Percentiles rank a stretch among this genome's conserved stretches.
Evolutionary conservation across 2,888 invertebrate species (phyloP).

Genomic region (Drosophila leonis): DNA sequence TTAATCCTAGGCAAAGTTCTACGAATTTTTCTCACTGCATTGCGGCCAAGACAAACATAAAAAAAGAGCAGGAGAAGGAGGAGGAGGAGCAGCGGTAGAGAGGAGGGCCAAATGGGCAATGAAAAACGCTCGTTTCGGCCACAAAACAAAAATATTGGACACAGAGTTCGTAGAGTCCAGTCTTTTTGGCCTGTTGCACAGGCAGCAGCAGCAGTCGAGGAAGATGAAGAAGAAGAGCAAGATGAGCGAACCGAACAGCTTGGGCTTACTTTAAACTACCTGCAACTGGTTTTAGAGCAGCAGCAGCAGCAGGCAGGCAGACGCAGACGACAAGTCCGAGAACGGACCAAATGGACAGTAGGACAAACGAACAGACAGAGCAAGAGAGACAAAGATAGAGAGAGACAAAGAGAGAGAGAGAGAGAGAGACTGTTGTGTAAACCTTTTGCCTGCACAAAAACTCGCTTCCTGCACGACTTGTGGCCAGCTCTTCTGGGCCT

Average conservation of each 20-base stretch:
- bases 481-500: slow-evolving; percentile 47
- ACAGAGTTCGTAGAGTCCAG: slow-evolving; percentile 42
- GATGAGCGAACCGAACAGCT: slow-evolving; percentile 64
- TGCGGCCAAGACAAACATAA: slow-evolving; percentile 46
- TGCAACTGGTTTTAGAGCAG: slow-evolving; percentile 81
- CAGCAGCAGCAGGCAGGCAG: slow-evolving; percentile 40
- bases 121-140: slow-evolving; percentile 46
- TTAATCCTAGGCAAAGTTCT: slow-evolving; percentile 75
- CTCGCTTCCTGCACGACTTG: slow-evolving; percentile 78
- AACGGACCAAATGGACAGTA: slow-evolving; percentile 44
- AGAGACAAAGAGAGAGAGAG: background rate
- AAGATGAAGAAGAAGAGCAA: slow-evolving; percentile 44
- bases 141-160: slow-evolving; percentile 55
- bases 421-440: slow-evolving; percentile 42
- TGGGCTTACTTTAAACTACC: slow-evolving; percentile 81
- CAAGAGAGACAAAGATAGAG: background rate
- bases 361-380: slow-evolving; percentile 19
- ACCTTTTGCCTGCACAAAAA: slow-evolving; percentile 75
- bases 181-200: slow-evolving; percentile 42
- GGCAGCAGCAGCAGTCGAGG: slow-evolving; percentile 12
- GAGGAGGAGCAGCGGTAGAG: background rate
- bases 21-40: slow-evolving; percentile 76
- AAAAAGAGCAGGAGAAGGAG: background rate
- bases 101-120: slow-evolving; percentile 30
- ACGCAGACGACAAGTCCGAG: slow-evolving; percentile 64